Conservation (phyloP, 2,888 invertebrate species). For the Onchidella celtica region DNA sequence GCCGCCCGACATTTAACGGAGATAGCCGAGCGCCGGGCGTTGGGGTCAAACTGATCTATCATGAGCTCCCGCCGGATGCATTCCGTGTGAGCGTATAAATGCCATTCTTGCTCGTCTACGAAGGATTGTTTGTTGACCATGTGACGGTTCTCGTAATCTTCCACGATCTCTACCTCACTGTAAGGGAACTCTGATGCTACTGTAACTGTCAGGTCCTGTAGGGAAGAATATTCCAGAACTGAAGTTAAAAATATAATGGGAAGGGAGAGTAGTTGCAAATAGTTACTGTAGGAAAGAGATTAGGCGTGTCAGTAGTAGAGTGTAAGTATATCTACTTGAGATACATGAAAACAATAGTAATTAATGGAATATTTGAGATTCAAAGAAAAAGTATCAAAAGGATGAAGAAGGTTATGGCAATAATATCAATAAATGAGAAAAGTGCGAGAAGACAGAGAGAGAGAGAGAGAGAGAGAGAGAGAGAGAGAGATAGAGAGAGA, state of each 20-base stretch:
- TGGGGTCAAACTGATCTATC: slow-evolving; percentile 77
- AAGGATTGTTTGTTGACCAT: slow-evolving; percentile 73
- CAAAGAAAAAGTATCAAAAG: no score
- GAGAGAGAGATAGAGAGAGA: no score
- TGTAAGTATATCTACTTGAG: no score
- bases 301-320: no score
- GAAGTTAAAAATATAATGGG: no score
- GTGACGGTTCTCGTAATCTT: slow-evolving; percentile 65
- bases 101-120: slow-evolving; percentile 78
- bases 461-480: background rate
- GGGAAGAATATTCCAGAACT: no score
- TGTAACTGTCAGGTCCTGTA: slow-evolving; percentile 53
- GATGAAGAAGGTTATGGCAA: background rate
- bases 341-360: no score
- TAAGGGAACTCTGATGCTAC: slow-evolving; percentile 54
- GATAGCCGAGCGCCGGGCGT: slow-evolving; percentile 75
- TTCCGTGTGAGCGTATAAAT: slow-evolving; percentile 72
- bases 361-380: no score
- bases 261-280: no score
- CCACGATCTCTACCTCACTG: slow-evolving; percentile 61
- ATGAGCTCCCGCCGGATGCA: slow-evolving; percentile 75
- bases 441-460: background rate
- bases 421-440: background rate
- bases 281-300: no score
- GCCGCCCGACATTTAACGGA: slow-evolving; percentile 78